Evolutionary conservation across 2,113 vertebrate species (phyloP).

Genomic region (Leucosticte australis): DNA sequence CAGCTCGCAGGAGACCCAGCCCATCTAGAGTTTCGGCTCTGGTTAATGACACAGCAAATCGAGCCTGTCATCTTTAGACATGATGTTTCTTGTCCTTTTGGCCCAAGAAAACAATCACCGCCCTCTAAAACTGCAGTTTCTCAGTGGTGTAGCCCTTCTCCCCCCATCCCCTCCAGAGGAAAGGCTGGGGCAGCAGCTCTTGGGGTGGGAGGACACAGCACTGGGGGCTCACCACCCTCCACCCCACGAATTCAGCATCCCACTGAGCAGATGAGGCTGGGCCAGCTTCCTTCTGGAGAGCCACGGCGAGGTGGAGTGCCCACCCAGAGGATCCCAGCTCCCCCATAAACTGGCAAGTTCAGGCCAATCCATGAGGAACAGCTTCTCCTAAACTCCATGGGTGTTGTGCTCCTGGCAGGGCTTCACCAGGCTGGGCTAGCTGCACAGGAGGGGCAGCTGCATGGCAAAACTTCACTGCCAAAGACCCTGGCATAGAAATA

Average conservation of each 20-base stretch:
- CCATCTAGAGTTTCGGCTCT: conserved; percentile 81
- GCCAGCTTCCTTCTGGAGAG: neutral
- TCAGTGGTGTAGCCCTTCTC: neutral
- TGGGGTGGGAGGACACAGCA: accelerated
- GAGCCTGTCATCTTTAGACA: conserved; percentile 79
- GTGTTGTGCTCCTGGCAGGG: neutral
- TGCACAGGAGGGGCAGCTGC: neutral
- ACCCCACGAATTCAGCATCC: accelerated
- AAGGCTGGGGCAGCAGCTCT: neutral
- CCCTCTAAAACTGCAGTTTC: neutral
- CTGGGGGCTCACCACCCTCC: neutral
- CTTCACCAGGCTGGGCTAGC: neutral
- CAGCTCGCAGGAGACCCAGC: conserved; percentile 61
- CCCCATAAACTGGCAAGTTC: neutral
- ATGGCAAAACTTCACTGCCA: neutral
- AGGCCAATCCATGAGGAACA: neutral
- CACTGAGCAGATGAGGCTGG: accelerated
- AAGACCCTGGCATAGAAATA: neutral
- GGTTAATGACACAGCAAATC: conserved; percentile 86
- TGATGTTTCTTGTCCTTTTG: conserved; percentile 61
- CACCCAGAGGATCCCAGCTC: neutral
- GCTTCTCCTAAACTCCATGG: neutral
- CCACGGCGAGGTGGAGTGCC: accelerated
- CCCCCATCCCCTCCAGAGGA: neutral
- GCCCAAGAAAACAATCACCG: conserved; percentile 58